Evolutionary conservation across 2,888 invertebrate species (phyloP), one percentile per base, ranked within the genome.

Genomic region (Cheilosia variabilis): DNA sequence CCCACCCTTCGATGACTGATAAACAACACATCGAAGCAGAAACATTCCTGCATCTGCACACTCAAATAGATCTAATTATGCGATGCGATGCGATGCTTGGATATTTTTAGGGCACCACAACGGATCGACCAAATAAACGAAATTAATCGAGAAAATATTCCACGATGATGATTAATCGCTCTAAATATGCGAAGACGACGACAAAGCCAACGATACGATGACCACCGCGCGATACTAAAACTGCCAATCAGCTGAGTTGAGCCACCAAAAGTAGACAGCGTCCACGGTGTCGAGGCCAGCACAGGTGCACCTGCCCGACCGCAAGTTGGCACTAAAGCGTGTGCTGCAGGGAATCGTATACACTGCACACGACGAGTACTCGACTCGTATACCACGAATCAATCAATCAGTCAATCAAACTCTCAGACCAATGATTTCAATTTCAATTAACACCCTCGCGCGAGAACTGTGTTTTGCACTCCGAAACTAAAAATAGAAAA

Each of bases 361-460:
- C 50, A 50, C 47, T 50, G 22, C 22, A 50, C 22, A 22, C 24
- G 5, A 24, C 53, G 22, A 24, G 17, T 43, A 22, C 22, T 22
- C 22, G 22, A 22, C 22, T 22, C 22, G 22, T 22, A 62, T 27
- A 71, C 57, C 76, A 68, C 71, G 65, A 60, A 84, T 73, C 83
- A 80, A 76, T 86, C 86, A 86, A 80, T 72, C 79, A 72, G 60
- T 86, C 80, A 86, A 76, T 72, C 72, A 71, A 66, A 65, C 43
- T 58, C 63, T 47, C 62, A 47, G 76, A 55, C 76, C 76, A 76
- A 76, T 81, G 68, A 63, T 72, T 76, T 81, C 68, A 72, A 63
- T 72, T 76, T 81, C 68, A 72, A 86, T 86, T 81, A 86, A 81
- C 86, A 86, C 86, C 72, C 80, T 62, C 84, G 43, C 79, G 47